Percentiles rank a stretch among this genome's conserved stretches.
phyloP scores from a whole-genome alignment of 2,888 invertebrate genomes.

The Lampropteryx suffumata region DNA sequence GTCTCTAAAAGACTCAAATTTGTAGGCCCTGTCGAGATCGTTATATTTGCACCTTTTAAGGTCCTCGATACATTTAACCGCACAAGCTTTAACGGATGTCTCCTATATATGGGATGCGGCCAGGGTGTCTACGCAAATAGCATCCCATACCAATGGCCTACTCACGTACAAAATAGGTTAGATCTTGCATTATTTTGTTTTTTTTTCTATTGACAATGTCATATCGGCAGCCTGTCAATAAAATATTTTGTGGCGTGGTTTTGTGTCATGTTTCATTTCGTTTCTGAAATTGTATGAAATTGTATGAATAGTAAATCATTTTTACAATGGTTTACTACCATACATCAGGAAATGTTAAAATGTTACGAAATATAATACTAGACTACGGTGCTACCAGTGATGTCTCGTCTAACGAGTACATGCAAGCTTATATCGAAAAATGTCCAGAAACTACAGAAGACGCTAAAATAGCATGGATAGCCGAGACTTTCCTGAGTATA shows the following conservation, averaged over 20 bases:
- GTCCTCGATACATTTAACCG: too few species aligned
- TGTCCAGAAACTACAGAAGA: constrained; percentile 61
- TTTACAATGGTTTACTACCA: constrained; percentile 69
- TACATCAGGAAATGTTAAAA: constrained; percentile 68
- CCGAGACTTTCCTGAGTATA: constrained; percentile 63
- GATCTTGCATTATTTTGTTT: constrained; percentile 1
- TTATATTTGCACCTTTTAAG: too few species aligned
- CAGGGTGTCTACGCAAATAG: too few species aligned
- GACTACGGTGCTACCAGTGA: constrained; percentile 55
- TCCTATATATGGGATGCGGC: too few species aligned
- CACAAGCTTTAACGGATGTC: too few species aligned
- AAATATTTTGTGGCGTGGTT: constrained; percentile 47
- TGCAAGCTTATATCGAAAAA: constrained; percentile 64
- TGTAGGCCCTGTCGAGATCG: too few species aligned
- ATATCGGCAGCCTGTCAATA: constrained; percentile 37
- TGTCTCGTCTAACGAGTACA: constrained; percentile 65
- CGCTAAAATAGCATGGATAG: constrained; percentile 66
- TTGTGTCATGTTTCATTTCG: constrained; percentile 49
- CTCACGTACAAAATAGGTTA: background rate
- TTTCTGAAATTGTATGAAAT: constrained; percentile 41
- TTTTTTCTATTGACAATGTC: background rate
- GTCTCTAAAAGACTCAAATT: too few species aligned
- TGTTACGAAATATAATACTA: constrained; percentile 59
- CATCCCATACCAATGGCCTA: too few species aligned
- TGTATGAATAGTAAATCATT: constrained; percentile 36